Percentiles rank a stretch among this genome's conserved stretches.
phyloP scores from a whole-genome alignment of 2,113 vertebrate species.

The Malurus cyaneus region DNA sequence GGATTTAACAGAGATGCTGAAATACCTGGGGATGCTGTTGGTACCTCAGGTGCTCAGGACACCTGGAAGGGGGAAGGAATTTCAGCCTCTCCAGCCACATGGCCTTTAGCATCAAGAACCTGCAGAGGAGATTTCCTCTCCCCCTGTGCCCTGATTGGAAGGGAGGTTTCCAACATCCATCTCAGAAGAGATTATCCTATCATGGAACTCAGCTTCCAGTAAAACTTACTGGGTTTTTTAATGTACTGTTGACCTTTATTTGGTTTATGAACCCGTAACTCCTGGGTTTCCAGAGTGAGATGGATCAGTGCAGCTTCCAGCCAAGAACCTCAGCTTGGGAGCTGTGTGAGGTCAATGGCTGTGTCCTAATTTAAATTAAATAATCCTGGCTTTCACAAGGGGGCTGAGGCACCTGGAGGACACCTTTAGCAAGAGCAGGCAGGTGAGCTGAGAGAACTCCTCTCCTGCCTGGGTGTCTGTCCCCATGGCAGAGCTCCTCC shows the following conservation, averaged over 20 bases:
- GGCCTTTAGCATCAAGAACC: background rate
- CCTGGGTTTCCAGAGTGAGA: background rate
- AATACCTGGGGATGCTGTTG: background rate
- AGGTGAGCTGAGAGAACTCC: background rate
- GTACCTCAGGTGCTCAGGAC: fast-evolving
- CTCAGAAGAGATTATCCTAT: background rate
- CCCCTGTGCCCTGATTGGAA: background rate
- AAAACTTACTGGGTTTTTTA: background rate
- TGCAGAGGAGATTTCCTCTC: background rate
- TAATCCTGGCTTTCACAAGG: background rate
- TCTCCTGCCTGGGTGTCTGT: background rate
- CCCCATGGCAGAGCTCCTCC: background rate
- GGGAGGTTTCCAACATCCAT: background rate
- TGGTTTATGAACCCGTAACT: background rate
- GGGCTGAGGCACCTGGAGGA: background rate
- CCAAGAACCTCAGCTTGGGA: background rate
- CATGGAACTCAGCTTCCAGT: background rate
- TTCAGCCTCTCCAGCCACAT: background rate
- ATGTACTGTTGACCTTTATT: background rate
- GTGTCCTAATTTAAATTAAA: background rate
- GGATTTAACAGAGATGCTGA: background rate
- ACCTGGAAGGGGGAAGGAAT: background rate
- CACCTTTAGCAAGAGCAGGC: background rate
- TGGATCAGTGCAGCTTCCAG: background rate
- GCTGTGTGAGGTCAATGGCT: background rate